Evolutionary conservation across 2,113 vertebrate genomes (phyloP), one percentile per base, ranked within the genome.

Genomic region (Sitta europaea): DNA sequence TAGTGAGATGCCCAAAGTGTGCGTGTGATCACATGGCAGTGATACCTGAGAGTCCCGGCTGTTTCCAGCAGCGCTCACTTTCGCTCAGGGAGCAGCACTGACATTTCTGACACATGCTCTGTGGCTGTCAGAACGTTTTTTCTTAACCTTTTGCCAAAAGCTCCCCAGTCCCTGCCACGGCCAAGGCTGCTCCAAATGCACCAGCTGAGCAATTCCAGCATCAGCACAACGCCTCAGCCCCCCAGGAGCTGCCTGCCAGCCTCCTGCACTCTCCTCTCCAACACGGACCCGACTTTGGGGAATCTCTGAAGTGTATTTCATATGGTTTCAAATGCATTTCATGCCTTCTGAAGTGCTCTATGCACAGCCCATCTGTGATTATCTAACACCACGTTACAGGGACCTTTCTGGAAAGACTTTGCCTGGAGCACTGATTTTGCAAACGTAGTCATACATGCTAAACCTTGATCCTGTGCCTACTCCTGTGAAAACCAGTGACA

Each of bases 401-500:
- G 50, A 70, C 73, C 72, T 80, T 79, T 88, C 54, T 54, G 90
- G 79, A 54, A 77, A 83, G 62, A 36, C 68, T 87, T 65, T 88
- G 59, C 91, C 82, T 74, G 74, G 47, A 94, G 82, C 79, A 36
- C 9, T 55, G 79, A 67, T 91, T 80, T 88, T 88, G 78, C 66
- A 70, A 77, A 88, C 0, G 0, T 50, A 76, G 66, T 66, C 55
- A 23, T 36, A 83, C 55, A 31, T n/a, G 58, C 45, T 62, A 42
- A 76, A 54, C 33, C 83, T 80, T 58, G 55, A 77, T 58, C 24
- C 0, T 31, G 47, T 66, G 63, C 45, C 73, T 82, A 2, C 36
- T 68, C 43, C 85, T 1, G 2, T 68, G 79, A 54, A 90, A 88
- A 66, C 33, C 59, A 74, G 70, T 18, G 51, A 76, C 50, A 85